Base-by-base conservation (phyloP, 1,140 invertebrate species). In the Caenorhabditis latens region DNA sequence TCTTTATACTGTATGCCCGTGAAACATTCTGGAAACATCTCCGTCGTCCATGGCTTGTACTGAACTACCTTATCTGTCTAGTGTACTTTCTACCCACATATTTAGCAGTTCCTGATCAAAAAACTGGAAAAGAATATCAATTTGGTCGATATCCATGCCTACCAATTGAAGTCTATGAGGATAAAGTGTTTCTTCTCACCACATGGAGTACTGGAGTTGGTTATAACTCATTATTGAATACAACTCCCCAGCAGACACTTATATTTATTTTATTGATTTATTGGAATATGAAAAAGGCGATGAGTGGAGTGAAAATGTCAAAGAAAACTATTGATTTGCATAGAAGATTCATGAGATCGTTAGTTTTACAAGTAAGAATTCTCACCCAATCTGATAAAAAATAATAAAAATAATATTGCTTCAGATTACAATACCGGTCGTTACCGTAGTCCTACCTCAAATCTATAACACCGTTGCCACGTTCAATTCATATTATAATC, bases 211-310 rank as follows among this genome's bases (percentile, higher is more conserved):
- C 65, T 32, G 65, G 65, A 19, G 40, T 43, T 4, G 65, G 40
- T 16, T 46, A 43, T 16, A 71, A 71, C 19, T 43, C 42, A 4
- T 19, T 14, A 5, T n/a, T 71, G 40, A 71, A 71, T 46, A 71
- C 65, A 19, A n/a, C 65, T 46, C 4, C 42, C 1, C 65, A 71
- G 19, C 65, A 71, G 8, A 46, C 65, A n/a, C 40, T 71, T 43
- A 19, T 71, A 19, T 43, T 71, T 24, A n/a, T 71, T 16, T 43
- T 16, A 19, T 19, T 71, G 65, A 71, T 71, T 46, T 71, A 43
- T 71, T 71, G 65, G 40, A 71, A 71, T 19, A 71, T 71, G 65
- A 43, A 16, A 71, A 71, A 71, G 16, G 46, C 65, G 65, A 71
- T 43, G 65, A 46, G 14, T n/a, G 40, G 9, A n/a, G 42, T 71